A percentile compares a stretch with the other conserved stretches of the same genome.
Conservation (phyloP, 2,113 vertebrate species). For the Callipepla californica region DNA sequence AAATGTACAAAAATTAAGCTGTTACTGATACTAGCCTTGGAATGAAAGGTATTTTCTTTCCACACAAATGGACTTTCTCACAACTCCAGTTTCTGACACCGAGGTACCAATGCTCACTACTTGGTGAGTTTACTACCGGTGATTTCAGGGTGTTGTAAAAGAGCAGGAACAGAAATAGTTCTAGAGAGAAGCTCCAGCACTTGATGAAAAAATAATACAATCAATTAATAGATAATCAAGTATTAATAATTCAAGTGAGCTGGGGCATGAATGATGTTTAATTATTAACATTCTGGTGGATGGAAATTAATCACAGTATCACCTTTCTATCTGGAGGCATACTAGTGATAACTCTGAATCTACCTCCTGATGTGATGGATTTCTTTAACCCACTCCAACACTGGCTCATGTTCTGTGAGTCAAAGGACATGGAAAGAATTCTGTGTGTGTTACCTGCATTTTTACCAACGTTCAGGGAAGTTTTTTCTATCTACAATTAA, state of each 20-base stretch:
- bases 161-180: not conserved
- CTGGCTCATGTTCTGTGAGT: not conserved
- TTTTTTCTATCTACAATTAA: not conserved
- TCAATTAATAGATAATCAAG: constrained; percentile 48
- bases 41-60: not conserved
- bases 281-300: constrained; percentile 44
- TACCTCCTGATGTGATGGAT: accelerated
- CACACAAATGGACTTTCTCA: not conserved
- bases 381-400: not conserved
- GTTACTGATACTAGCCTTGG: not conserved
- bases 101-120: not conserved
- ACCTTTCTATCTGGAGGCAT: not conserved
- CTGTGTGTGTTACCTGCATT: accelerated
- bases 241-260: constrained; percentile 43
- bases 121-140: not conserved
- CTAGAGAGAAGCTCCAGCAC: not conserved
- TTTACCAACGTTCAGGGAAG: not conserved
- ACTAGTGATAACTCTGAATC: not conserved
- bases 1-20: not conserved
- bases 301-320: not conserved
- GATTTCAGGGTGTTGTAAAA: not conserved
- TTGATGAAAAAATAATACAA: constrained; percentile 55
- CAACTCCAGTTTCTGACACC: not conserved
- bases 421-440: accelerated
- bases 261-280: not conserved